Percentiles rank a stretch among this genome's conserved stretches.
Conservation (phyloP, 2,888 invertebrate genomes). For the Calephelis perditalis region DNA sequence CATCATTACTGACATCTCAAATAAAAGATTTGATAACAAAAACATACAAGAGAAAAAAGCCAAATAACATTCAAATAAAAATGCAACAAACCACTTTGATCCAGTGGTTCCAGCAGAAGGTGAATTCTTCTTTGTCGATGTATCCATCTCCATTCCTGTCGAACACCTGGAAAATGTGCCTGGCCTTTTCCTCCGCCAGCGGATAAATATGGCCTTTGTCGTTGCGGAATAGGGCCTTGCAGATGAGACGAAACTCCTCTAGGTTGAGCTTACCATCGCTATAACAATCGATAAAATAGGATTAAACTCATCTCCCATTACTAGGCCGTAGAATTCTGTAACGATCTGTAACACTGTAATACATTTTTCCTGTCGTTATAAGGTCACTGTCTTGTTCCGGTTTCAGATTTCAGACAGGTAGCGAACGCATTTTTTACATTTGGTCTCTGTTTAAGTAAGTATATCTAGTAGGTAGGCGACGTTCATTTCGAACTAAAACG, state of each 20-base stretch:
- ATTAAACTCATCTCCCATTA: too few relatives aligned
- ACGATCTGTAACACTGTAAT: not conserved
- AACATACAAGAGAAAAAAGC: too few relatives aligned
- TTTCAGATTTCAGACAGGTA: too few relatives aligned
- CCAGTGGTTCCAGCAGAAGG: slow-evolving; percentile 94
- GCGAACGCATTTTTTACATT: too few relatives aligned
- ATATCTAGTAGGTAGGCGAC: too few relatives aligned
- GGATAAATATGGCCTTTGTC: slow-evolving; percentile 91
- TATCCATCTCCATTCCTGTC: slow-evolving; percentile 86
- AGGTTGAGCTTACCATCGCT: slow-evolving; percentile 88
- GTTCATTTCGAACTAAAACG: too few relatives aligned
- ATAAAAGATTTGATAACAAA: too few relatives aligned
- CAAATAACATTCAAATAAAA: too few relatives aligned
- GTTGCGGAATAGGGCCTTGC: slow-evolving; percentile 91
- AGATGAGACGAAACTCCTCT: slow-evolving; percentile 88
- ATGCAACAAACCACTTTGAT: slow-evolving; percentile 85
- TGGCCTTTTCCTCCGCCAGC: slow-evolving; percentile 82
- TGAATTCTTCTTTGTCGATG: slow-evolving; percentile 90
- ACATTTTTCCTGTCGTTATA: too few relatives aligned
- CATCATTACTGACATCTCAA: too few relatives aligned
- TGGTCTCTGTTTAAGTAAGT: too few relatives aligned
- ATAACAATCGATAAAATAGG: slow-evolving; percentile 15
- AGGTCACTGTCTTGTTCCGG: too few relatives aligned
- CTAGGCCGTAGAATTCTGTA: not conserved
- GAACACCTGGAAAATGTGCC: slow-evolving; percentile 89